These are phyloP conservation scores for Drosophila kanapiae DNA, from an alignment of 1,140 invertebrate species.

Conservation along the genomic window DNA sequence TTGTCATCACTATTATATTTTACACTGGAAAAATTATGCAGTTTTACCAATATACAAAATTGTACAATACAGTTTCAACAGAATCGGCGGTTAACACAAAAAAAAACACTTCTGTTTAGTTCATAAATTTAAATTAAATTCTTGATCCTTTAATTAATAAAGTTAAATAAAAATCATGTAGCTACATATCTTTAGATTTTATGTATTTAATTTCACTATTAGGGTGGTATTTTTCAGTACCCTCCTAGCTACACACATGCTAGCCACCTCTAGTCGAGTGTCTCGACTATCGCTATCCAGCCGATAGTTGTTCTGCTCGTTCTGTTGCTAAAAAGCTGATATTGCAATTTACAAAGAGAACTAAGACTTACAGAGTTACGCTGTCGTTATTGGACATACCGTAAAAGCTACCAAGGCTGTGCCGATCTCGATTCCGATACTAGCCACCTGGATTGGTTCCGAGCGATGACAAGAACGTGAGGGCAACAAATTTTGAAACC, in stretches of 20 bases:
- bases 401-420: conserved; percentile 1
- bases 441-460: neutral
- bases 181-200: neutral
- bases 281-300: neutral
- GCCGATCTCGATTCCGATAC: neutral
- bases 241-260: neutral
- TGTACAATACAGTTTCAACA: neutral
- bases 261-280: neutral
- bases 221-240: neutral
- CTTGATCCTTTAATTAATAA: too few species aligned
- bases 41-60: neutral
- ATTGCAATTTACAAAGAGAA: conserved; percentile 3
- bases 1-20: neutral
- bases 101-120: too few species aligned
- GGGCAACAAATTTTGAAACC: conserved; percentile 8
- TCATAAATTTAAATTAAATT: too few species aligned
- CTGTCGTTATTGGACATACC: conserved; percentile 2
- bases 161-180: too few species aligned
- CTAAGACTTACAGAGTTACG: neutral
- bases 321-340: neutral
- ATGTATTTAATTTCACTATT: neutral
- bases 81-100: neutral
- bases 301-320: conserved; percentile 8
- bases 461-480: conserved; percentile 23
- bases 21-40: neutral